Conservation (phyloP, 2,888 invertebrate species). For the Craniophora ligustri region DNA sequence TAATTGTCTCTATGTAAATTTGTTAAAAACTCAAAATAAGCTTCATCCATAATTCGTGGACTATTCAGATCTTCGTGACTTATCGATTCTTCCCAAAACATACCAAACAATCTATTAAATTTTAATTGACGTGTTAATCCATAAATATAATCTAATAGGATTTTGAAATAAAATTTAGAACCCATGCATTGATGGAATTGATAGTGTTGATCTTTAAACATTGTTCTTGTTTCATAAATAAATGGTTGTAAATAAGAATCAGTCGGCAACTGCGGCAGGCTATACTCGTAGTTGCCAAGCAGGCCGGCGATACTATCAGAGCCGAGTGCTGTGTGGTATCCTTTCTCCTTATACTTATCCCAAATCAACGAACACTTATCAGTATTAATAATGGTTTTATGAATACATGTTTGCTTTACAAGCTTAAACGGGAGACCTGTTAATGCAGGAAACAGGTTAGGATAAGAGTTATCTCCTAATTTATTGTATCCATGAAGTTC, state of each 20-base stretch:
- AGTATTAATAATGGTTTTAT: conserved; percentile 83
- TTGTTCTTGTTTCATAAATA: conserved; percentile 87
- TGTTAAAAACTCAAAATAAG: conserved; percentile 88
- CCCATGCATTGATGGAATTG: conserved; percentile 91
- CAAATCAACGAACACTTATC: conserved; percentile 94
- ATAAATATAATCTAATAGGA: conserved; percentile 91
- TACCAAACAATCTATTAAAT: conserved; percentile 90
- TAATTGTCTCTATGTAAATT: conserved; percentile 79
- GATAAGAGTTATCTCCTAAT: conserved; percentile 97
- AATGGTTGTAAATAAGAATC: conserved; percentile 94
- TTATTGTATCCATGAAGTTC: conserved; percentile 96
- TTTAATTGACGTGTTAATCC: conserved; percentile 89
- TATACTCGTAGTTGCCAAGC: conserved; percentile 56
- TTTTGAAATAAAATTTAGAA: conserved; percentile 89
- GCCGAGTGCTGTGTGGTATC: conserved; percentile 92
- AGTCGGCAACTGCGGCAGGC: conserved; percentile 91
- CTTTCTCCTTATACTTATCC: conserved; percentile 91
- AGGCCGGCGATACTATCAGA: conserved; percentile 91
- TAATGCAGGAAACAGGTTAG: conserved; percentile 94
- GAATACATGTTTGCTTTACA: conserved; percentile 88
- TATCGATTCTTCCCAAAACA: conserved; percentile 94
- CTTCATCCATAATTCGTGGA: conserved; percentile 91
- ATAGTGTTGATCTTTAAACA: conserved; percentile 87
- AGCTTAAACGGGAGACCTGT: conserved; percentile 90
- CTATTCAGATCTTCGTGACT: conserved; percentile 94